A percentile compares a stretch with the other conserved stretches of the same genome.
Conservation (phyloP, 2,888 invertebrate genomes). For the Agrenia bidenticulata region DNA sequence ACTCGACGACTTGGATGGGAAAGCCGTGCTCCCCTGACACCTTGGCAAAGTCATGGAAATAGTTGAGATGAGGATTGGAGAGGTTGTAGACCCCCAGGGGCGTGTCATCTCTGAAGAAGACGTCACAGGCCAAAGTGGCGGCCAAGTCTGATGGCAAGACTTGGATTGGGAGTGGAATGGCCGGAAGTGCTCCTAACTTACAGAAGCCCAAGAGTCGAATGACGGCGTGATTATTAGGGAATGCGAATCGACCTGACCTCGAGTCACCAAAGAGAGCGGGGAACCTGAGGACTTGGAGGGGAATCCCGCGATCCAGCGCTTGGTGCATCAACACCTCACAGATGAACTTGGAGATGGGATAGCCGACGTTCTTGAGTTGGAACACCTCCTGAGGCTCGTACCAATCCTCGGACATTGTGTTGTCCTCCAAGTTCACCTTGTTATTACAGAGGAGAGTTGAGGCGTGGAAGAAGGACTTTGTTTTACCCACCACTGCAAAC, state of each 20-base stretch:
- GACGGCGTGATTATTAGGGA: conserved; percentile 38
- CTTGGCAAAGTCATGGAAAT: conserved; percentile 26
- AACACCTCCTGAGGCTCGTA: conserved; percentile 28
- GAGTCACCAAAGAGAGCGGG: conserved; percentile 39
- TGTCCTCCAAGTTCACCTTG: conserved; percentile 16
- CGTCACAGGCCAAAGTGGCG: conserved; percentile 10
- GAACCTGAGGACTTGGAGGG: conserved; percentile 33
- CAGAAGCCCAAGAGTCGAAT: conserved; percentile 36
- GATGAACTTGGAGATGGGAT: conserved; percentile 40
- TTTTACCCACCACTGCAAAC: conserved; percentile 30
- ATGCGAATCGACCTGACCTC: conserved; percentile 35
- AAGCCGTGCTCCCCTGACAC: conserved; percentile 28
- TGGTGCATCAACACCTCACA: conserved; percentile 34
- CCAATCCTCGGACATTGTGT: conserved; percentile 33
- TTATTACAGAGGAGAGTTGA: conserved; percentile 31
- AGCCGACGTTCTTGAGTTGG: conserved; percentile 36
- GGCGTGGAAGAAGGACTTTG: conserved; percentile 40
- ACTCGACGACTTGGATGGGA: conserved; percentile 26
- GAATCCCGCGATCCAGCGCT: conserved; percentile 38
- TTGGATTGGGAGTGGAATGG: conserved; percentile 31
- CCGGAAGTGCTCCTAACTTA: conserved; percentile 37
- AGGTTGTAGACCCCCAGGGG: conserved; percentile 42
- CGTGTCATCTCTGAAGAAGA: conserved; percentile 38
- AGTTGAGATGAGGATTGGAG: conserved; percentile 32
- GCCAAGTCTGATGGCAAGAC: conserved; percentile 38